Conservation (phyloP, 2,113 vertebrate genomes). For the Dasyornis broadbenti region DNA sequence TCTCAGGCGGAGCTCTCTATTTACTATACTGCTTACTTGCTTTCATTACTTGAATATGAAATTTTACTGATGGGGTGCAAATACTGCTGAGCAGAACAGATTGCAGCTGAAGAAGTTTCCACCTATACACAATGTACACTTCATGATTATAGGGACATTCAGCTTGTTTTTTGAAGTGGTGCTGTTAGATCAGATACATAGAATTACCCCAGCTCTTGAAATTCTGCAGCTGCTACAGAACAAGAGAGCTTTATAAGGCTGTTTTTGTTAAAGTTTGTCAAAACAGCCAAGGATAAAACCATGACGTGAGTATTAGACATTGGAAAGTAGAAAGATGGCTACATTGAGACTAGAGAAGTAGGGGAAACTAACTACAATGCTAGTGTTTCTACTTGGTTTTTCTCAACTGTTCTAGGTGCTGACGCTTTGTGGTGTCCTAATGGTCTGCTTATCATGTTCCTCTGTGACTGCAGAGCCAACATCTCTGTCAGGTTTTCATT, state of each 20-base stretch:
- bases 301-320: fast-evolving
- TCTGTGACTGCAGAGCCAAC: neutral
- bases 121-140: neutral
- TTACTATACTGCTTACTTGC: neutral
- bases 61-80: neutral
- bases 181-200: neutral
- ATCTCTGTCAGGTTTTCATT: neutral
- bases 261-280: neutral
- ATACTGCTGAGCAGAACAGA: neutral
- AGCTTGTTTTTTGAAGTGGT: neutral
- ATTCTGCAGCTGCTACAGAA: neutral
- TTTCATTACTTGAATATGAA: neutral
- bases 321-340: neutral
- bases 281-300: neutral
- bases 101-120: neutral
- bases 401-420: neutral
- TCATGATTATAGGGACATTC: neutral
- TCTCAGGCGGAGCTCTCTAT: neutral
- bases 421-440: neutral
- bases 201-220: neutral
- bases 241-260: neutral
- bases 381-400: neutral
- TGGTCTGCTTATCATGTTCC: neutral
- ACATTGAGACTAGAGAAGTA: neutral
- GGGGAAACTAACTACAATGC: neutral